Conservation (phyloP, 1,140 invertebrate genomes). For the Diachasma alloeum region DNA sequence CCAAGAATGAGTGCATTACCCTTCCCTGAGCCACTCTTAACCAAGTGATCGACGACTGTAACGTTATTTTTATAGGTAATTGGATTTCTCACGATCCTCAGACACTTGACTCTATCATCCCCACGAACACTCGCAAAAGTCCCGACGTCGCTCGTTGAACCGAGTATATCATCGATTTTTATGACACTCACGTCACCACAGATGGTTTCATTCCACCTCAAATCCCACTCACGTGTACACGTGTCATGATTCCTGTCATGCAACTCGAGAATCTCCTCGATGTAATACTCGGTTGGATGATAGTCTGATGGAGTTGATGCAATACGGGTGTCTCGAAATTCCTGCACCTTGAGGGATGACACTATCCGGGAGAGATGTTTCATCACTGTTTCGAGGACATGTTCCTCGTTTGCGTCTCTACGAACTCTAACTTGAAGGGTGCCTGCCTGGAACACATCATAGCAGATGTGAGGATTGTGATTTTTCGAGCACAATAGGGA, state of each 20-base stretch:
- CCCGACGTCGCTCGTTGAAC: neutral
- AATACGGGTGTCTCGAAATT: constrained; percentile 53
- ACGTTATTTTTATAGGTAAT: neutral
- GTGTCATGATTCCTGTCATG: constrained; percentile 6
- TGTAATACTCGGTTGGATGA: constrained; percentile 42
- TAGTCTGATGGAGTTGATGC: neutral
- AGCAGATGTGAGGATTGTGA: too few species aligned
- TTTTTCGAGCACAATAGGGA: too few species aligned
- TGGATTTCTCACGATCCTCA: neutral
- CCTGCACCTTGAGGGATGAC: constrained; percentile 68
- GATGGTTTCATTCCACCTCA: neutral
- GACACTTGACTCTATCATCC: neutral
- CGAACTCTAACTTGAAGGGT: constrained; percentile 71
- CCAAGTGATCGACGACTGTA: neutral
- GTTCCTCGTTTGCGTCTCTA: constrained; percentile 73
- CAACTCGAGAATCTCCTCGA: constrained; percentile 41
- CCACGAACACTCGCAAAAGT: neutral
- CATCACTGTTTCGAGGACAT: constrained; percentile 70
- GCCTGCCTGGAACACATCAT: constrained; percentile 63
- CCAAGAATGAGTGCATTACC: neutral
- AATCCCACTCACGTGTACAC: neutral
- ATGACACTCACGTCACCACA: constrained; percentile 3
- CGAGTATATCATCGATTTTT: constrained; percentile 28
- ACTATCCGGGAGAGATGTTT: constrained; percentile 69
- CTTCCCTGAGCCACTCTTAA: neutral